Evolutionary conservation across 2,888 invertebrate species (phyloP).

Genomic region (Pachydiplax longipennis): DNA sequence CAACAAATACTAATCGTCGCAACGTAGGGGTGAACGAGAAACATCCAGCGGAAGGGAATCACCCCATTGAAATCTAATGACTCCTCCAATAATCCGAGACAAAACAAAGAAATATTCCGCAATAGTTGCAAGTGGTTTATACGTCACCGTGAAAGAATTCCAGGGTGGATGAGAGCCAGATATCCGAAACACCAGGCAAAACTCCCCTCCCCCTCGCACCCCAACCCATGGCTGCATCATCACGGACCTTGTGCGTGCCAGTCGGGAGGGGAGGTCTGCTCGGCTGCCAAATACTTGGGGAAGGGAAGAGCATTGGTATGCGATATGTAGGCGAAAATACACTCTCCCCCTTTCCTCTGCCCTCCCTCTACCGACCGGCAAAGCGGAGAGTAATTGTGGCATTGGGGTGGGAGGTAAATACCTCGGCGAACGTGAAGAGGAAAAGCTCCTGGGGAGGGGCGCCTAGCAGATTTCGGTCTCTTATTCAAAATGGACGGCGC

Average conservation of each 20-base stretch:
- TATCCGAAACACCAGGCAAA: slow-evolving; percentile 28
- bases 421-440: slow-evolving; percentile 8
- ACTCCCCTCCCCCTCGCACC: background rate
- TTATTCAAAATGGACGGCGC: slow-evolving; percentile 1
- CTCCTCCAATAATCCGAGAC: background rate
- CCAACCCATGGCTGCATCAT: slow-evolving; percentile 16
- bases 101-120: slow-evolving; percentile 13
- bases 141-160: slow-evolving; percentile 37
- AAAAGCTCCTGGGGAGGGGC: background rate
- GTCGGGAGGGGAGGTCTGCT: background rate
- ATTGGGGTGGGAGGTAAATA: background rate
- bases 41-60: background rate
- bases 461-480: slow-evolving; percentile 21
- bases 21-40: no score
- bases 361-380: background rate
- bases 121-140: slow-evolving; percentile 31
- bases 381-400: slow-evolving; percentile 36
- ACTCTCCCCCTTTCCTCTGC: background rate
- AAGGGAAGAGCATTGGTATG: slow-evolving; percentile 39
- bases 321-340: slow-evolving; percentile 40
- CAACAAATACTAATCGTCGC: no score
- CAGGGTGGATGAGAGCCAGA: slow-evolving; percentile 33
- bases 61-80: background rate
- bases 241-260: slow-evolving; percentile 40
- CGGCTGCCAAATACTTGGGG: slow-evolving; percentile 41